Evolutionary conservation across 2,113 vertebrate species (phyloP).

Genomic region (Lucifuga dentata): DNA sequence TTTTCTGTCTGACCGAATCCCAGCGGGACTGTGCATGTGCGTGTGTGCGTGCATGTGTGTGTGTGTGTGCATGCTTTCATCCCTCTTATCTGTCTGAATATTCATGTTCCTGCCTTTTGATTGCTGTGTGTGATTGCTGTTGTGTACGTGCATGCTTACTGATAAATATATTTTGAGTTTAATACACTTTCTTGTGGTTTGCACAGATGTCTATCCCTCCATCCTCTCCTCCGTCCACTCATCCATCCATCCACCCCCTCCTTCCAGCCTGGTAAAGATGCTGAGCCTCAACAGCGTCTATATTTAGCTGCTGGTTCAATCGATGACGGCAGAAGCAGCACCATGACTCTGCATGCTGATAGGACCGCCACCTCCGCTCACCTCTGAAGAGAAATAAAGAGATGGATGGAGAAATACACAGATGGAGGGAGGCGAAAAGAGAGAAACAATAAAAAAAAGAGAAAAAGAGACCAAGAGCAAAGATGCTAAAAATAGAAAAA

Average conservation of each 20-base stretch:
- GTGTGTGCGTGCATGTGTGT: conserved; percentile 10
- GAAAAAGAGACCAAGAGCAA: conserved; percentile 30
- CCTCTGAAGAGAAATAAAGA: conserved; percentile 37
- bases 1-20: conserved; percentile 24
- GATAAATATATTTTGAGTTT: too few species aligned
- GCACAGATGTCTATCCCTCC: conserved; percentile 21
- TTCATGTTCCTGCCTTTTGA: too few species aligned
- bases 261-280: conserved; percentile 59
- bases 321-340: conserved; percentile 67
- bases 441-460: conserved; percentile 12
- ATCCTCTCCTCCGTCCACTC: too few species aligned
- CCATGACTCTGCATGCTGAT: conserved; percentile 79
- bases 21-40: conserved; percentile 7
- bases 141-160: too few species aligned
- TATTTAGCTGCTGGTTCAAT: conserved; percentile 75
- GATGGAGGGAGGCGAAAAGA: neutral
- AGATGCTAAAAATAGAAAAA: neutral
- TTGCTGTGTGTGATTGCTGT: neutral
- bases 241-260: conserved; percentile 34
- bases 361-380: conserved; percentile 41
- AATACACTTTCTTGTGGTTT: too few species aligned
- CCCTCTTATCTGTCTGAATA: too few species aligned
- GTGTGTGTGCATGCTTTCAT: too few species aligned
- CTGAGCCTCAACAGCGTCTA: conserved; percentile 71
- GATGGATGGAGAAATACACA: neutral